A percentile compares a stretch with the other conserved stretches of the same genome.
These are phyloP conservation scores for Myocastor coypus DNA, from an alignment of 2,113 vertebrate species.

Conservation along the genomic window DNA sequence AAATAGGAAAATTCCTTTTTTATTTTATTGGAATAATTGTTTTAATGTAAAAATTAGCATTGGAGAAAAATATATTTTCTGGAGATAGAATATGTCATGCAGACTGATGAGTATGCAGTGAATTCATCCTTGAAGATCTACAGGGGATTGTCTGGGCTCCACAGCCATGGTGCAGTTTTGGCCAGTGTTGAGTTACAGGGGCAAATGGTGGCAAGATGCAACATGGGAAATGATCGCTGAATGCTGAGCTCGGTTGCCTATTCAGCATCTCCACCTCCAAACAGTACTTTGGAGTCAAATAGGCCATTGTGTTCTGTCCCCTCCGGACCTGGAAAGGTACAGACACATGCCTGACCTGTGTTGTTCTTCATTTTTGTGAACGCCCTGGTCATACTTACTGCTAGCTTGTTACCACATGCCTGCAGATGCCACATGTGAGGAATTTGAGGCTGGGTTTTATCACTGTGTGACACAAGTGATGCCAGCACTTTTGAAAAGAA, in stretches of 20 bases:
- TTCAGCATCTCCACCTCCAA: not conserved
- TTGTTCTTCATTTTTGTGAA: not conserved
- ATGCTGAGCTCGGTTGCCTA: not conserved
- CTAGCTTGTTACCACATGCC: not conserved
- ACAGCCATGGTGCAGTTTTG: not conserved
- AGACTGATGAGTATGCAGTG: not conserved
- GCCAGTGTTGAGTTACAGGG: not conserved
- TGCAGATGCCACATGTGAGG: not conserved
- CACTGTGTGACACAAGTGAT: not conserved
- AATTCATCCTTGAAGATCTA: not conserved
- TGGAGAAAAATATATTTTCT: constrained; percentile 12
- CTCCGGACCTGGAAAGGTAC: constrained; percentile 23
- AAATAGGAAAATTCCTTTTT: not conserved
- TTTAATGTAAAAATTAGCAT: not conserved
- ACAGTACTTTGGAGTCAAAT: constrained; percentile 3
- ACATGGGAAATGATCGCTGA: not conserved
- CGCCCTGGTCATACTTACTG: not conserved
- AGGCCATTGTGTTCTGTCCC: not conserved
- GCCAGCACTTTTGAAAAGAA: constrained; percentile 1
- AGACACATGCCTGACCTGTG: not conserved
- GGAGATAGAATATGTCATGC: not conserved
- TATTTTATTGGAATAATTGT: not conserved
- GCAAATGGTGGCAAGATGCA: not conserved
- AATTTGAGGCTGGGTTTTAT: constrained; percentile 3
- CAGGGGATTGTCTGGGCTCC: not conserved